phyloP scores from a whole-genome alignment of 2,888 invertebrate genomes.

The Entomobrya proxima region DNA sequence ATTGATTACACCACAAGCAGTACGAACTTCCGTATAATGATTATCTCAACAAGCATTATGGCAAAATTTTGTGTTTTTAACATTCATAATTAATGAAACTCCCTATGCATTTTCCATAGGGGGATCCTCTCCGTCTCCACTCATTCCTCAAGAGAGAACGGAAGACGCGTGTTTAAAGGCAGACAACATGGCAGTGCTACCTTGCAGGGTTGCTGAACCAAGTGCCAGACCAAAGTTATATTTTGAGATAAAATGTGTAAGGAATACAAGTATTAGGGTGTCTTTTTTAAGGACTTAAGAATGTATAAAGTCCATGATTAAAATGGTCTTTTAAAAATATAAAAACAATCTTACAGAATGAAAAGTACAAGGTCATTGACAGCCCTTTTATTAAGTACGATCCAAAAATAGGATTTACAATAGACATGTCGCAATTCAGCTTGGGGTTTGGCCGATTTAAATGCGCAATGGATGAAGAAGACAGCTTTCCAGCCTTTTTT shows the following conservation, averaged over 20 bases:
- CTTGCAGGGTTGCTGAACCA: slow-evolving; percentile 72
- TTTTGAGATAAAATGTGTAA: slow-evolving; percentile 67
- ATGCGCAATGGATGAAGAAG: slow-evolving; percentile 71
- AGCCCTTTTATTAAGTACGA: slow-evolving; percentile 71
- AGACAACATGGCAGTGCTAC: slow-evolving; percentile 66
- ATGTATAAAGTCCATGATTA: too few species aligned
- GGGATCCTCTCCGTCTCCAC: slow-evolving; percentile 64
- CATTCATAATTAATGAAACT: slow-evolving; percentile 14
- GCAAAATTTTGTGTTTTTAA: too few species aligned
- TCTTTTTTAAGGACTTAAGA: too few species aligned
- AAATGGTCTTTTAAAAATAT: background rate
- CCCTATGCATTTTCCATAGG: slow-evolving; percentile 45
- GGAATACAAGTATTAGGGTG: background rate
- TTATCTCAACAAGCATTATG: too few species aligned
- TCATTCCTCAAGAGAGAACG: slow-evolving; percentile 70
- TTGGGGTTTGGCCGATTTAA: slow-evolving; percentile 71
- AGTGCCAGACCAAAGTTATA: slow-evolving; percentile 64
- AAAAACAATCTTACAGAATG: slow-evolving; percentile 37
- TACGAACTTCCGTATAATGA: too few species aligned
- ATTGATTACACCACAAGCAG: background rate
- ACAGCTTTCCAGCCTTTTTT: slow-evolving; percentile 60
- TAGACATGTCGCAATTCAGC: slow-evolving; percentile 66
- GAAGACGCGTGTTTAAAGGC: slow-evolving; percentile 69
- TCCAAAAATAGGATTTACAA: slow-evolving; percentile 70
- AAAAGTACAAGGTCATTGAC: slow-evolving; percentile 47